Percentiles rank a stretch among this genome's conserved stretches.
These are phyloP conservation scores for Cherax destructor DNA, from an alignment of 1,140 invertebrate genomes.

Conservation along the genomic window DNA sequence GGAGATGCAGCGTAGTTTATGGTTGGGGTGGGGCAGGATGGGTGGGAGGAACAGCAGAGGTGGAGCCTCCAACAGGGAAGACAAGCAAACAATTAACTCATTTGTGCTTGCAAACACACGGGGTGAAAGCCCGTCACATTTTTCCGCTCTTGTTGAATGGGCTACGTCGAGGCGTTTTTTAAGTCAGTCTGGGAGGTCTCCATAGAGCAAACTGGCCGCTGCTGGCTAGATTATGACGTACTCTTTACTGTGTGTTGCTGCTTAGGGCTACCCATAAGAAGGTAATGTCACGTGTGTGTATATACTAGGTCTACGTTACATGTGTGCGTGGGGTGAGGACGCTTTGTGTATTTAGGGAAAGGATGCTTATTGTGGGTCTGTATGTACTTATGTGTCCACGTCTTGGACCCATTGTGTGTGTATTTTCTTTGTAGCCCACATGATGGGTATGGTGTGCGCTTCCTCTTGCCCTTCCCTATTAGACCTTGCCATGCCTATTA, in stretches of 20 bases:
- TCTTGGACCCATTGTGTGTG: too few species aligned
- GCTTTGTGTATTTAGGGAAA: too few species aligned
- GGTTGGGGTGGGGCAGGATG: neutral
- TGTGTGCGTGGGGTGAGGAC: too few species aligned
- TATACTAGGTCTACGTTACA: too few species aligned
- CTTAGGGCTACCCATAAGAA: neutral
- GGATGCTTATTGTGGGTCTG: too few species aligned
- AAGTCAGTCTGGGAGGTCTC: slow-evolving; percentile 3
- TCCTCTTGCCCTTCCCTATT: too few species aligned
- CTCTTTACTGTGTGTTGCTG: slow-evolving; percentile 5
- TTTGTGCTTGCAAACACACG: slow-evolving; percentile 53
- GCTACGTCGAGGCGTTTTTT: slow-evolving; percentile 39
- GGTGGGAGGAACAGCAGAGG: neutral
- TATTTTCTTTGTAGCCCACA: too few species aligned
- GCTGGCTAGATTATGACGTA: neutral
- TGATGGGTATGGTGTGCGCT: too few species aligned
- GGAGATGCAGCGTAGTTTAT: too few species aligned
- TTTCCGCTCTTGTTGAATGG: slow-evolving; percentile 43
- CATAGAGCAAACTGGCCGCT: slow-evolving; percentile 25
- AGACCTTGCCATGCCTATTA: too few species aligned
- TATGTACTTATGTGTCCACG: too few species aligned
- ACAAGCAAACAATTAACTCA: slow-evolving; percentile 45
- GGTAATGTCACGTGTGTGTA: too few species aligned
- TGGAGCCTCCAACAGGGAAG: neutral
- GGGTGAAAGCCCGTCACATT: slow-evolving; percentile 47